Evolutionary conservation across 53 echinoderm and acorn worm genomes (phyloP), one percentile per base, ranked within the genome.

Genomic region (Antedon mediterranea): DNA sequence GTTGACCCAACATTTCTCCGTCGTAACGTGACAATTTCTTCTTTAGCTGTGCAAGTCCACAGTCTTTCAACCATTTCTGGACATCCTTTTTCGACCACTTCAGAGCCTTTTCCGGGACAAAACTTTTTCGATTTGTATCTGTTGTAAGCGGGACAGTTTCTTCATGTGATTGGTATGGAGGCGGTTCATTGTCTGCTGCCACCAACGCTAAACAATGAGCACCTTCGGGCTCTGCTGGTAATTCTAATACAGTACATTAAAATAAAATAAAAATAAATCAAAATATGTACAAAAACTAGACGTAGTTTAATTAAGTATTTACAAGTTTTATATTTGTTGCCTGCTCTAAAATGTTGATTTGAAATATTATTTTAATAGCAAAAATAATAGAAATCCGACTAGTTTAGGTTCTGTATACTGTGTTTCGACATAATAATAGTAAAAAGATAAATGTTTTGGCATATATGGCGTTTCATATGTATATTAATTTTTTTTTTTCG

Each of bases 1-100:
- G 85, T 77, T 84, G 87, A 32, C 79, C 85, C 0, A 95, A 80
- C 13, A 91, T 81, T 30, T 82, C 82, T 23, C 95, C 95, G 77
- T 85, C 83, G 75, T 76, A 95, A 13, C 82, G 80, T 34, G 84
- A 75, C 30, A 95, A 81, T 11, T 34, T 43, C 31, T 70, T 15
- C 14, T 6, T 74, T 28, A 32, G 79, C 79, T 30, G 73, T 14
- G 74, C 32, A n/a, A 79, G 33, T 31, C 86, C 78, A 27, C 77
- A 37, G 26, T 76, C 76, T 31, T 84, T 79, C 75, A 87, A 43
- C 90, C 87, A 90, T 28, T 87, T 76, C 29, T 84, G 84, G 23
- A 90, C 90, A 32, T 87, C 78, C 7, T 87, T 82, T 20, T 43
- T 84, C n/a, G 81, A 82, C 90, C 90, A 90, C 31, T 81, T 76